Conservation (phyloP, 2,113 vertebrate genomes). For the Hiodon tergisus region DNA sequence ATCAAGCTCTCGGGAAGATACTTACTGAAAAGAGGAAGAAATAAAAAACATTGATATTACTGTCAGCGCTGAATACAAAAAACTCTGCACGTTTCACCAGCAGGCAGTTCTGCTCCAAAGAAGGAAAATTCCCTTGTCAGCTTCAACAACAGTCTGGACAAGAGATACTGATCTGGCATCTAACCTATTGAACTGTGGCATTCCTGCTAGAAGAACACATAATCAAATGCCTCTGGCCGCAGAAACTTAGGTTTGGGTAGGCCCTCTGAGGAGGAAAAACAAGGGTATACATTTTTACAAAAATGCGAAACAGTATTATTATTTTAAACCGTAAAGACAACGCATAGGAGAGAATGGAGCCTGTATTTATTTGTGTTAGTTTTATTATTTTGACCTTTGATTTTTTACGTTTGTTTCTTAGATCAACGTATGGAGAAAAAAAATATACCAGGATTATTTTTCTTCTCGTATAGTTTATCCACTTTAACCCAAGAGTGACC, state of each 20-base stretch:
- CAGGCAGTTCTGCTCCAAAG: too few species aligned
- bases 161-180: constrained; percentile 3
- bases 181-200: constrained; percentile 14
- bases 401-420: too few species aligned
- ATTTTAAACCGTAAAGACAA: constrained; percentile 20
- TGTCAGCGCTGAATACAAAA: too few species aligned
- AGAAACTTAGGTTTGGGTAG: constrained; percentile 15
- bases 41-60: too few species aligned
- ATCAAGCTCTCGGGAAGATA: too few species aligned
- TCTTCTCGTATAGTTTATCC: background rate
- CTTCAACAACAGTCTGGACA: background rate
- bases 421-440: background rate
- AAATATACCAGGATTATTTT: background rate
- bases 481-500: background rate
- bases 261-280: background rate
- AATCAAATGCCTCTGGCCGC: constrained; percentile 6
- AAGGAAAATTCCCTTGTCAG: too few species aligned
- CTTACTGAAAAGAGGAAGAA: too few species aligned
- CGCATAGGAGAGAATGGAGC: constrained; percentile 20
- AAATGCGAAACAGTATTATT: constrained; percentile 19
- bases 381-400: too few species aligned
- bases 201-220: constrained; percentile 6
- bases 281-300: background rate
- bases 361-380: background rate
- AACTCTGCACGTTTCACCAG: too few species aligned